Evolutionary conservation across 1,140 invertebrate species (phyloP).

Genomic region (Zophobas morio): DNA sequence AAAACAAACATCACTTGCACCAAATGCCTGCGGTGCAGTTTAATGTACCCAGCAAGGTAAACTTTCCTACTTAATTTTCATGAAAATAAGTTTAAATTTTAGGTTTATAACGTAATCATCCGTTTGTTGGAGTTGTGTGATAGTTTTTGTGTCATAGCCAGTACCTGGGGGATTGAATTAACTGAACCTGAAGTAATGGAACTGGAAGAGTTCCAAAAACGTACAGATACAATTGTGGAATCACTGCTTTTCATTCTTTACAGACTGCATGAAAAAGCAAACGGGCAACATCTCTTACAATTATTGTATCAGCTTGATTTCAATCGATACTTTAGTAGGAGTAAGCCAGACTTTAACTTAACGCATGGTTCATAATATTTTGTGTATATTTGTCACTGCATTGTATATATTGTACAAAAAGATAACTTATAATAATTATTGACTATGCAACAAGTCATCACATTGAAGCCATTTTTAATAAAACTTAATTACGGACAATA

Average conservation of each 20-base stretch:
- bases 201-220: conserved; percentile 65
- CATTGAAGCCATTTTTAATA: neutral
- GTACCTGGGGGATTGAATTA: conserved; percentile 68
- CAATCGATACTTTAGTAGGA: conserved; percentile 80
- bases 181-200: conserved; percentile 67
- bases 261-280: conserved; percentile 75
- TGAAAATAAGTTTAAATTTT: conserved; percentile 30
- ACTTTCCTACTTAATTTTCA: conserved; percentile 23
- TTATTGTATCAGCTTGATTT: conserved; percentile 81
- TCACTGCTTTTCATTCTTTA: conserved; percentile 75
- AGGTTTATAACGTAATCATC: conserved; percentile 65
- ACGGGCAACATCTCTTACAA: conserved; percentile 78
- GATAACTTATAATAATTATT: conserved; percentile 2
- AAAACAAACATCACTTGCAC: conserved; percentile 60
- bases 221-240: conserved; percentile 73
- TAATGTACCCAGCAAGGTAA: conserved; percentile 60
- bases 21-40: conserved; percentile 62
- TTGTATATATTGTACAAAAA: conserved; percentile 22
- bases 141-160: conserved; percentile 71
- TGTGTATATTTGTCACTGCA: neutral
- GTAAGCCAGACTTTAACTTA: conserved; percentile 37
- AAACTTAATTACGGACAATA: neutral
- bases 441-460: neutral
- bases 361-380: conserved; percentile 3
- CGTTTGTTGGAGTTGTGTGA: conserved; percentile 71